Evolutionary conservation across 2,888 invertebrate genomes (phyloP).

Genomic region (Lithophane semibrunnea): DNA sequence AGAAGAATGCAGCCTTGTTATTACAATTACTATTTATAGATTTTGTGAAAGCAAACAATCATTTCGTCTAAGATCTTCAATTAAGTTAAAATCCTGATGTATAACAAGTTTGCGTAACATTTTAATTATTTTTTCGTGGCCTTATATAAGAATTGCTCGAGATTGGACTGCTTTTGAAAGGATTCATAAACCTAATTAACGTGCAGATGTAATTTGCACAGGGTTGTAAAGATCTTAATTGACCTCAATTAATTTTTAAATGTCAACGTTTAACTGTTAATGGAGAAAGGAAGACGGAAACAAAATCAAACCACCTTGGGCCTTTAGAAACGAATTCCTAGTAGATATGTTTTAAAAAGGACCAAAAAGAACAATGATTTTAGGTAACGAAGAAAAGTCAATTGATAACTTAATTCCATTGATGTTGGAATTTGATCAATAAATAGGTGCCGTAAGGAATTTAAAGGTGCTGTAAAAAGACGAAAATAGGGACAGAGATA

Average conservation of each 20-base stretch:
- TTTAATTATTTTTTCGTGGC: slow-evolving; percentile 61
- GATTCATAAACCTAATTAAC: slow-evolving; percentile 51
- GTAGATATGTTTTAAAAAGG: not conserved
- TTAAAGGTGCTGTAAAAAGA: not conserved
- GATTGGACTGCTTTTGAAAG: slow-evolving; percentile 45
- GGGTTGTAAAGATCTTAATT: slow-evolving; percentile 53
- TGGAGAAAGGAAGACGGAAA: slow-evolving; percentile 23
- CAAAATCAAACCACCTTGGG: not conserved
- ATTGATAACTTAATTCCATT: not conserved
- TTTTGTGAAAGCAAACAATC: slow-evolving; percentile 66
- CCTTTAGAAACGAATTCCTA: not conserved
- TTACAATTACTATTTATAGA: slow-evolving; percentile 42
- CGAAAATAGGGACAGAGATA: not conserved
- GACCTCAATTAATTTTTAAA: slow-evolving; percentile 42
- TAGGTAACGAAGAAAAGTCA: not conserved
- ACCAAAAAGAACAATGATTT: not conserved
- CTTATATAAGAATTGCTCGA: slow-evolving; percentile 53
- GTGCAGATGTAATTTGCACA: slow-evolving; percentile 31
- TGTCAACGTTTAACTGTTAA: slow-evolving; percentile 34
- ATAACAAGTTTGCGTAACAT: slow-evolving; percentile 66
- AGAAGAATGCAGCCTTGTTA: slow-evolving; percentile 14
- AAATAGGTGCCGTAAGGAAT: not conserved
- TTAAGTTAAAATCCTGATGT: slow-evolving; percentile 65
- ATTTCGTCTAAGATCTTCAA: slow-evolving; percentile 60
- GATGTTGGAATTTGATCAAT: not conserved